phyloP scores from a whole-genome alignment of 2,113 vertebrate species.

The Ptilonorhynchus violaceus region DNA sequence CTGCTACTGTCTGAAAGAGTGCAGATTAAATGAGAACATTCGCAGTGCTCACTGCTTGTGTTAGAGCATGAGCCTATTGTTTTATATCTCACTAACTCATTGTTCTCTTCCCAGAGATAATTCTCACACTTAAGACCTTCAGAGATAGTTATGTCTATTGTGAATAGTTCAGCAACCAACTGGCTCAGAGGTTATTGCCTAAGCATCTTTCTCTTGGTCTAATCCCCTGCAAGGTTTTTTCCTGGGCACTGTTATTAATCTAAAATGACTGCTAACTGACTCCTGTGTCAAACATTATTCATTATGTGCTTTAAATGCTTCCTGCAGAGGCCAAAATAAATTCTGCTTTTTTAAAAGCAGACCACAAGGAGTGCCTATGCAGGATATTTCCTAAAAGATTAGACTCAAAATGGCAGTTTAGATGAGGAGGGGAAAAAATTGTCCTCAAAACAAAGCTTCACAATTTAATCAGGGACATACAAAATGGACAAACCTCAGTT shows the following conservation, averaged over 20 bases:
- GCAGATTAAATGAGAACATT: constrained; percentile 33
- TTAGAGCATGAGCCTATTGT: constrained; percentile 41
- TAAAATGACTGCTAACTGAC: constrained; percentile 59
- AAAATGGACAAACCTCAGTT: neutral
- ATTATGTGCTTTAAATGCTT: constrained; percentile 57
- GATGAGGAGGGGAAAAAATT: neutral
- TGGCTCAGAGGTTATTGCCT: constrained; percentile 50
- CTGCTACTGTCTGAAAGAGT: constrained; percentile 36
- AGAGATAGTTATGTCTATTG: constrained; percentile 40
- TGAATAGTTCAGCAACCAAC: constrained; percentile 47
- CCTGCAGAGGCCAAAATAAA: constrained; percentile 58
- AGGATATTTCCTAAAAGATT: constrained; percentile 49
- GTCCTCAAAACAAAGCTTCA: neutral
- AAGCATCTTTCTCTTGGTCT: constrained; percentile 47
- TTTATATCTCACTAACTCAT: constrained; percentile 49
- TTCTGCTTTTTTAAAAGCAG: constrained; percentile 3
- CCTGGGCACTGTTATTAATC: constrained; percentile 54
- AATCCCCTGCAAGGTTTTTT: constrained; percentile 56
- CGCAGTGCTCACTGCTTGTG: neutral
- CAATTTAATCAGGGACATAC: neutral
- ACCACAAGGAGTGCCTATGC: neutral
- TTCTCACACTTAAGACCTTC: constrained; percentile 51
- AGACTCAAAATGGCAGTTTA: constrained; percentile 19
- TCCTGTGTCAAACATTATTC: constrained; percentile 56
- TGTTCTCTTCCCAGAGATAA: constrained; percentile 47